phyloP scores from a whole-genome alignment of 2,113 vertebrate species.

The Callorhinus ursinus region DNA sequence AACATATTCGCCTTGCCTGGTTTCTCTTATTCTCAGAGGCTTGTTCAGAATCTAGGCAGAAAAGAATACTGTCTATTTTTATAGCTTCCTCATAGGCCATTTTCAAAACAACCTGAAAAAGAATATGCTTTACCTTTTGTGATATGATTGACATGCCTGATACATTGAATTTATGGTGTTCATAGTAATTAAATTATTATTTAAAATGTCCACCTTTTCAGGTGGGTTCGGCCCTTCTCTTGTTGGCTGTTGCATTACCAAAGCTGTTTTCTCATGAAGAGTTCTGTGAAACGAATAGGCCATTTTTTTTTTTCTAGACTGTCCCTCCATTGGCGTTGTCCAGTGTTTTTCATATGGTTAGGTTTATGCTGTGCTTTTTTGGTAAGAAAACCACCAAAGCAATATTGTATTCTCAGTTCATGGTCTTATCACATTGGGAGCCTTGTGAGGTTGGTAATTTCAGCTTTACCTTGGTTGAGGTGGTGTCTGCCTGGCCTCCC shows the following conservation, averaged over 20 bases:
- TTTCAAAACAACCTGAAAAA: constrained; percentile 18
- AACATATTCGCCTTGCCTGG: background rate
- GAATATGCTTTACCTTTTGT: background rate
- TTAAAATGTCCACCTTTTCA: background rate
- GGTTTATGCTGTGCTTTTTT: background rate
- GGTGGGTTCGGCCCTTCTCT: background rate
- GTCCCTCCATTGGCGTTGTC: background rate
- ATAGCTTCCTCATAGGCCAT: background rate
- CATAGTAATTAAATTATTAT: constrained; percentile 1
- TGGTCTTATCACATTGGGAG: background rate
- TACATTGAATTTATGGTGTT: background rate
- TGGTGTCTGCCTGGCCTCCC: background rate
- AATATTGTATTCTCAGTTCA: background rate
- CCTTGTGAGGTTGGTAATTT: background rate
- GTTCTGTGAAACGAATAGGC: background rate
- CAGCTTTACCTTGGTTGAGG: background rate
- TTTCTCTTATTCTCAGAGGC: background rate
- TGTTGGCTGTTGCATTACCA: background rate
- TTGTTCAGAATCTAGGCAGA: background rate
- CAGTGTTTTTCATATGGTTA: background rate
- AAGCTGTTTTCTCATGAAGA: background rate
- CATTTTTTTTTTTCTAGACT: background rate
- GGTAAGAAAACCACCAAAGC: background rate
- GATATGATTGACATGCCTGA: background rate
- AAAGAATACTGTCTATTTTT: background rate